These are phyloP conservation scores for Chamaedrilus cognettii DNA, from an alignment of 2,888 invertebrate species.

Conservation along the genomic window DNA sequence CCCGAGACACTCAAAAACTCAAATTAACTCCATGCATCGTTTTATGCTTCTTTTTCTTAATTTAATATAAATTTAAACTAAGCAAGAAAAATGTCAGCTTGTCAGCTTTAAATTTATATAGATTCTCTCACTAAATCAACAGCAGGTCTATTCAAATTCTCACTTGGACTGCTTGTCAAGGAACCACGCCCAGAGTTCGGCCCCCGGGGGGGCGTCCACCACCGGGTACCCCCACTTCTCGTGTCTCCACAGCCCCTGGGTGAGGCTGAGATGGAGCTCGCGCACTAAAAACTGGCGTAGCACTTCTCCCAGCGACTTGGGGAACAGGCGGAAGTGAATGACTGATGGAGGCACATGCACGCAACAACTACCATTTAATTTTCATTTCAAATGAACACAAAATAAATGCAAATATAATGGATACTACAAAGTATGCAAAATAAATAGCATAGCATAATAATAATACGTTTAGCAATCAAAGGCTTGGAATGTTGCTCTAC, in stretches of 20 bases:
- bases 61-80: too few relatives aligned
- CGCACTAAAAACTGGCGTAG: constrained; percentile 80
- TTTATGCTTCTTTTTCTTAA: too few relatives aligned
- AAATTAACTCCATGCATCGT: too few relatives aligned
- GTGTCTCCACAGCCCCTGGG: constrained; percentile 93
- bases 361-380: background rate
- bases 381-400: background rate
- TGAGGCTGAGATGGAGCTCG: constrained; percentile 88
- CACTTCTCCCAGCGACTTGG: constrained; percentile 86
- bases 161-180: constrained; percentile 65
- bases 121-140: too few relatives aligned
- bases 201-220: constrained; percentile 86
- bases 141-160: too few relatives aligned
- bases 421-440: background rate
- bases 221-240: constrained; percentile 94
- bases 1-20: too few relatives aligned
- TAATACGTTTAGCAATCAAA: background rate
- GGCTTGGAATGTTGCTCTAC: background rate
- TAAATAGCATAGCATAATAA: too few relatives aligned
- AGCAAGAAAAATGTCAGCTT: too few relatives aligned
- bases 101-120: too few relatives aligned
- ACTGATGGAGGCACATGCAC: constrained; percentile 43
- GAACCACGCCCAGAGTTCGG: constrained; percentile 95
- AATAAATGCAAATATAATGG: background rate
- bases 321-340: constrained; percentile 83